Evolutionary conservation across 2,113 vertebrate species (phyloP), one percentile per base, ranked within the genome.

Genomic region (Erythrolamprus reginae): DNA sequence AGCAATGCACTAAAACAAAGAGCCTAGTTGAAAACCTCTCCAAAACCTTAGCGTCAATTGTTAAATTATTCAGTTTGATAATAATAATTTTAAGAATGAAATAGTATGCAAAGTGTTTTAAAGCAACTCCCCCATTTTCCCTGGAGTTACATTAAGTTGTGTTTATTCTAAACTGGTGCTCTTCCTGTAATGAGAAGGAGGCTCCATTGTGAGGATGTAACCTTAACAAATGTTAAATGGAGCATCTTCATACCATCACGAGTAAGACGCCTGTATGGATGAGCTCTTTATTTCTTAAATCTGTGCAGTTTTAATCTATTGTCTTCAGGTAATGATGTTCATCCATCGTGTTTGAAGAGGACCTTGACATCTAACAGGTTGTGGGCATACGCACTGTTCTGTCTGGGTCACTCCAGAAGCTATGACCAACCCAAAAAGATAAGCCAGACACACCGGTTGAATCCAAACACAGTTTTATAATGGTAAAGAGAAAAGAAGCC

Each of bases 21-120:
- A 17, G 8, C 23, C 52, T 23, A n/a, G 7, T 55, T 82, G 84
- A 90, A 87, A 65, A 38, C 24, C 1, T 7, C 2, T 87, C 15
- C 65, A 82, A 55, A 87, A 87, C 45, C 17, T 4, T 33, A 48
- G 51, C 28, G 38, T 55, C 21, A 50, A 5, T n/a, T 50, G 23
- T 58, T 56, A 38, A 42, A 88, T 91, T 86, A 87, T 91, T 24
- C 24, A 61, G 6, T 19, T 87, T 87, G 92, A 88, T 51, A 90
- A 53, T 52, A 24, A 87, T 48, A 86, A 92, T 65, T 33, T 52
- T 88, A 23, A 91, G 33, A 77, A 38, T 77, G 42, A 77, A 77
- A 77, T 42, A 77, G 33, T 77, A 38, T 38, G 2, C 65, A 42
- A 77, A 77, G 33, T 77, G 15, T 38, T 77, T 38, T 77, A 38